Percentiles rank a stretch among this genome's conserved stretches.
These are phyloP conservation scores for Polypterus senegalus DNA, from an alignment of 2,113 vertebrate genomes.

Conservation along the genomic window DNA sequence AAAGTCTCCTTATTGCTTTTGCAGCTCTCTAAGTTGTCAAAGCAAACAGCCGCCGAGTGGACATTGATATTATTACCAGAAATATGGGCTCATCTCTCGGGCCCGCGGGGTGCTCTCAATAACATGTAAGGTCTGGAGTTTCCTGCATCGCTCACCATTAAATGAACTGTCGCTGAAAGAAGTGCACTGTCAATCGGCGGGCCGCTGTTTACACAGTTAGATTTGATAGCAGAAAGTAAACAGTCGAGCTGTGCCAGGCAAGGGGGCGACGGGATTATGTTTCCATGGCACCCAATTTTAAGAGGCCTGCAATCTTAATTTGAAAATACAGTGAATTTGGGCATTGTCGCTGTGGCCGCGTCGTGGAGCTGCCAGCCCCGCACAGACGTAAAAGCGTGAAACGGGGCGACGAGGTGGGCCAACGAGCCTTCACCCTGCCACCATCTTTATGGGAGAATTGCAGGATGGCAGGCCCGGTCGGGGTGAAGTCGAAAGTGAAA, in stretches of 20 bases:
- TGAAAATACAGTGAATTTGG: conserved; percentile 40
- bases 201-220: conserved; percentile 51
- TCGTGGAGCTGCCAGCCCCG: conserved; percentile 7
- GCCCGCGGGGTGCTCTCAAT: conserved; percentile 10
- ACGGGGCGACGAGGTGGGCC: no score
- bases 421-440: no score
- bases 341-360: conserved; percentile 28
- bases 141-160: conserved; percentile 28
- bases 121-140: conserved; percentile 16
- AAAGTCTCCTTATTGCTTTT: conserved; percentile 25
- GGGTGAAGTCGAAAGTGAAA: no score
- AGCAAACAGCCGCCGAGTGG: conserved; percentile 8
- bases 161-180: conserved; percentile 30
- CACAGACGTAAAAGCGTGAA: no score
- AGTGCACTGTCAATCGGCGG: conserved; percentile 31
- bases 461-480: no score
- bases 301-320: conserved; percentile 46
- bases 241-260: conserved; percentile 45
- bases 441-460: no score
- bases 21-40: neutral
- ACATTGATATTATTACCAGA: conserved; percentile 16
- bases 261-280: conserved; percentile 43
- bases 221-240: conserved; percentile 54
- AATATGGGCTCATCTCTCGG: conserved; percentile 24
- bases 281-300: conserved; percentile 54